These are phyloP conservation scores for Troides aeacus DNA, from an alignment of 2,888 invertebrate genomes.

Conservation along the genomic window DNA sequence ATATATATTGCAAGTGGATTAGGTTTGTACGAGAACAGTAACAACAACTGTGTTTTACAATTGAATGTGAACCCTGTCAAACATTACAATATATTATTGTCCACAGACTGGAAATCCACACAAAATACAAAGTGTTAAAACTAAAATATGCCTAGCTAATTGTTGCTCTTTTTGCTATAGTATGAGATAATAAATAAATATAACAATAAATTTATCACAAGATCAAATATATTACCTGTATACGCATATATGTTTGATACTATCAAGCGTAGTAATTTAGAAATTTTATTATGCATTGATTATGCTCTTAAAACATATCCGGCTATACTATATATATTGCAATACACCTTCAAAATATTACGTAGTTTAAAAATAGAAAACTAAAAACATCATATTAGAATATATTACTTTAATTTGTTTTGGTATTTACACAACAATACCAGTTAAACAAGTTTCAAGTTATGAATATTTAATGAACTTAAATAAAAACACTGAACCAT, in stretches of 20 bases:
- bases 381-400: slow-evolving; percentile 3
- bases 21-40: background rate
- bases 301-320: background rate
- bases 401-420: slow-evolving; percentile 5
- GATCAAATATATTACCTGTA: no score
- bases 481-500: slow-evolving; percentile 13
- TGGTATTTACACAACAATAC: slow-evolving; percentile 10
- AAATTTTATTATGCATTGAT: background rate
- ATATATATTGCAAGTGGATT: background rate
- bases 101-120: no score
- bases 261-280: no score
- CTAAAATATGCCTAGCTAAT: no score
- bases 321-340: background rate
- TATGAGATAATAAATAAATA: no score
- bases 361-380: slow-evolving; percentile 9
- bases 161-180: no score
- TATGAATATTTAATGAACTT: slow-evolving; percentile 14
- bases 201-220: no score
- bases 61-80: no score
- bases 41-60: no score
- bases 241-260: no score
- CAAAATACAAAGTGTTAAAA: no score
- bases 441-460: slow-evolving; percentile 9
- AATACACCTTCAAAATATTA: background rate
- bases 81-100: no score